These are phyloP conservation scores for Darwinula stevensoni DNA, from an alignment of 2,888 invertebrate species.

Conservation along the genomic window DNA sequence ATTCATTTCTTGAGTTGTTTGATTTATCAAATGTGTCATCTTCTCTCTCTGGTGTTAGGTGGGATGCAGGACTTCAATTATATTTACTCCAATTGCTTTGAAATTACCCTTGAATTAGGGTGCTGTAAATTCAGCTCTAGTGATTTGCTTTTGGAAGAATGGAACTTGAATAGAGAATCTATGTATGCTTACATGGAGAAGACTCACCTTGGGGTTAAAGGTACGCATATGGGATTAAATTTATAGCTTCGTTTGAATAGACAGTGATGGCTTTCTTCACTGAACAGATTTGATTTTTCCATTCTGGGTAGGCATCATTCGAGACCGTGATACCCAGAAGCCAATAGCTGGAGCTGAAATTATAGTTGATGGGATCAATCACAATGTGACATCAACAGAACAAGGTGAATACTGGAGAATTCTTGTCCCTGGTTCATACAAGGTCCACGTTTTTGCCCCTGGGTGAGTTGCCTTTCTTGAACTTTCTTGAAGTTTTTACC, in stretches of 20 bases:
- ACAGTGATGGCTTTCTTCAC: background rate
- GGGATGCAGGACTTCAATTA: conserved; percentile 99
- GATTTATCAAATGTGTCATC: no score
- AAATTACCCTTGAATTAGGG: conserved; percentile 76
- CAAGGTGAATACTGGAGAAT: conserved; percentile 82
- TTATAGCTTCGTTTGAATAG: conserved; percentile 27
- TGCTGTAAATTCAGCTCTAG: conserved; percentile 68
- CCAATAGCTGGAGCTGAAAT: conserved; percentile 40
- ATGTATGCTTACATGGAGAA: conserved; percentile 57
- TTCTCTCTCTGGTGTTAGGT: no score
- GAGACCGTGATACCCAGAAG: conserved; percentile 41
- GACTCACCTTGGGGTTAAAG: conserved; percentile 56
- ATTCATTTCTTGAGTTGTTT: background rate
- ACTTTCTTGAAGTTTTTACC: conserved; percentile 1
- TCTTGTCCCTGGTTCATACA: conserved; percentile 50
- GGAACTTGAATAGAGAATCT: conserved; percentile 66
- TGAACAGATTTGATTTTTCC: background rate
- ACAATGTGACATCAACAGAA: conserved; percentile 31
- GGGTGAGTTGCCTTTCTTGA: background rate
- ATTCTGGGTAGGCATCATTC: background rate
- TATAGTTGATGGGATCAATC: conserved; percentile 37
- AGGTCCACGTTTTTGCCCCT: conserved; percentile 33
- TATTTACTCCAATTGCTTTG: conserved; percentile 62
- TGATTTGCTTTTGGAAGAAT: conserved; percentile 37
- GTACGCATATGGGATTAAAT: no score